phyloP scores from a whole-genome alignment of 1,140 invertebrate species.

The Sipha flava region DNA sequence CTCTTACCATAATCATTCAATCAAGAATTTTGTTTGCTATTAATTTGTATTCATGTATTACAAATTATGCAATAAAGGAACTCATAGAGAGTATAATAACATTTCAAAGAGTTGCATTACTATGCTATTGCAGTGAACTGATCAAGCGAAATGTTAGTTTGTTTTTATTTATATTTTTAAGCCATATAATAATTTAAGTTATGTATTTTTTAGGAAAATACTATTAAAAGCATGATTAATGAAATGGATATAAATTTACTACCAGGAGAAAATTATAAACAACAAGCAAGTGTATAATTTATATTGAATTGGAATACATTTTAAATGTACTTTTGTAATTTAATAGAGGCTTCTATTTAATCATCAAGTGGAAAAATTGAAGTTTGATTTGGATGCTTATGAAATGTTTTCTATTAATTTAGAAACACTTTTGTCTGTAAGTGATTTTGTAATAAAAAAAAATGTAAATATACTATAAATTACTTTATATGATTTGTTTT shows the following conservation, averaged over 20 bases:
- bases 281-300: background rate
- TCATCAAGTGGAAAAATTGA: conserved; percentile 9
- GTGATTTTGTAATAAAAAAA: no score
- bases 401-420: conserved; percentile 26
- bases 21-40: conserved; percentile 19
- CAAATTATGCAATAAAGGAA: background rate
- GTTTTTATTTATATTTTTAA: background rate
- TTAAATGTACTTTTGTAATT: background rate
- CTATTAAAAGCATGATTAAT: conserved; percentile 9
- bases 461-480: background rate
- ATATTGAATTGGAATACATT: background rate
- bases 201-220: conserved; percentile 8
- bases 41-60: conserved; percentile 11
- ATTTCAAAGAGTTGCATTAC: conserved; percentile 8
- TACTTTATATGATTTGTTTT: background rate
- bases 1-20: background rate
- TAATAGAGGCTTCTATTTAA: conserved; percentile 12
- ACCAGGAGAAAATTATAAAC: conserved; percentile 1
- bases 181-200: background rate
- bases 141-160: conserved; percentile 20
- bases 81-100: background rate
- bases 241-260: conserved; percentile 24
- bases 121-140: conserved; percentile 20
- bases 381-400: conserved; percentile 14
- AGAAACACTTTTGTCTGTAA: conserved; percentile 13